A percentile compares a stretch with the other conserved stretches of the same genome.
Evolutionary conservation across 1,140 invertebrate species (phyloP).

Genomic region (Plectus sambesii): DNA sequence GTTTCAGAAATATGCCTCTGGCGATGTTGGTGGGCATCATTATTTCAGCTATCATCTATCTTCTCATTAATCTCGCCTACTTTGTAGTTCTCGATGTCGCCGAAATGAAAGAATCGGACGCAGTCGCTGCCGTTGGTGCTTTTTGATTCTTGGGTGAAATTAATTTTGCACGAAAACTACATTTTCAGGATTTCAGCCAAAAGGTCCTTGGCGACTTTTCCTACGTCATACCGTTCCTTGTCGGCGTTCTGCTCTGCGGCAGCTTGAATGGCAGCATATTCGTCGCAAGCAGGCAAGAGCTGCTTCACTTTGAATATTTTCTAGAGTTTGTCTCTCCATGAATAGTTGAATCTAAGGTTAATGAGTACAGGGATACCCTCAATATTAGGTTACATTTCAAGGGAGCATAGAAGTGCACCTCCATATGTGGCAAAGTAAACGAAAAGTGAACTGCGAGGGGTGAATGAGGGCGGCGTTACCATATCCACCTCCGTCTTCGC

Average conservation of each 20-base stretch:
- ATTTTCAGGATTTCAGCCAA: slow-evolving; percentile 27
- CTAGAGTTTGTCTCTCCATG: no score
- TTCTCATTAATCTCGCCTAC: slow-evolving; percentile 35
- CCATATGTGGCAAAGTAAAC: no score
- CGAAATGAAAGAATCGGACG: slow-evolving; percentile 23
- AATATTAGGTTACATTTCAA: no score
- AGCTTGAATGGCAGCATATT: slow-evolving; percentile 39
- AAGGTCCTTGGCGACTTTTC: slow-evolving; percentile 27
- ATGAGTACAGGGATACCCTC: no score
- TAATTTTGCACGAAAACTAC: no score
- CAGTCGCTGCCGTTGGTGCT: slow-evolving; percentile 32
- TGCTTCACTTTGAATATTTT: no score
- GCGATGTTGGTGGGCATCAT: slow-evolving; percentile 29
- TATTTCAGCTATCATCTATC: slow-evolving; percentile 26
- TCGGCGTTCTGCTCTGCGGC: slow-evolving; percentile 32
- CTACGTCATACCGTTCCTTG: slow-evolving; percentile 34
- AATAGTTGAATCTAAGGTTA: no score
- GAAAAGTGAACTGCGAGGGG: no score
- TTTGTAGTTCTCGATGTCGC: slow-evolving; percentile 30
- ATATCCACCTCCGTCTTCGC: no score
- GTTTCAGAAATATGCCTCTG: slow-evolving; percentile 30
- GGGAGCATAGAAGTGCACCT: no score
- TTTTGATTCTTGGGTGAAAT: neutral
- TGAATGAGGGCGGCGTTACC: no score
- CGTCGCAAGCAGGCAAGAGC: slow-evolving; percentile 23